Conservation (phyloP, 2,888 invertebrate genomes). For the Cremastobaeus sp. region DNA sequence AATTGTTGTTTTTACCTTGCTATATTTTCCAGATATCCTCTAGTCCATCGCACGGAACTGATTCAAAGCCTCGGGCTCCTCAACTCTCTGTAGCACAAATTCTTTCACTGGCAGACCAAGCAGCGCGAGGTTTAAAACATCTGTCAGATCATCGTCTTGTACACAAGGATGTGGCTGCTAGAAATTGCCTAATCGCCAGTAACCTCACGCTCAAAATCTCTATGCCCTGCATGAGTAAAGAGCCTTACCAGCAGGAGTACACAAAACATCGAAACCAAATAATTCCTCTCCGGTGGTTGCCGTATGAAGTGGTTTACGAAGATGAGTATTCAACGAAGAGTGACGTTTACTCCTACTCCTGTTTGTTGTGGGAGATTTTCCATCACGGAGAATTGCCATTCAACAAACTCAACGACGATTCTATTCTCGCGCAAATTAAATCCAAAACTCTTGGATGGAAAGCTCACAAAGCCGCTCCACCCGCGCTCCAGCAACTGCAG, state of each 20-base stretch:
- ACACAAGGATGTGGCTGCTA: slow-evolving; percentile 94
- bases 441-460: slow-evolving; percentile 84
- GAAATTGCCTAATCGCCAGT: slow-evolving; percentile 93
- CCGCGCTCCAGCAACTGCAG: slow-evolving; percentile 82
- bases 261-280: slow-evolving; percentile 90
- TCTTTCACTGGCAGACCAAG: slow-evolving; percentile 85
- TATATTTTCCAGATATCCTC: slow-evolving; percentile 46
- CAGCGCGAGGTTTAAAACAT: slow-evolving; percentile 90
- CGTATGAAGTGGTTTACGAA: slow-evolving; percentile 92
- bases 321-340: slow-evolving; percentile 95
- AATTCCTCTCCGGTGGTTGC: slow-evolving; percentile 93
- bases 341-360: slow-evolving; percentile 94
- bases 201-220: slow-evolving; percentile 91
- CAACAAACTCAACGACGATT: slow-evolving; percentile 86
- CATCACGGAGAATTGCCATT: slow-evolving; percentile 88
- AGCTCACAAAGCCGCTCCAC: slow-evolving; percentile 82
- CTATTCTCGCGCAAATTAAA: slow-evolving; percentile 84
- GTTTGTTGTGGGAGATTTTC: slow-evolving; percentile 93
- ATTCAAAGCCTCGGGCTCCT: slow-evolving; percentile 79
- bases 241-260: slow-evolving; percentile 94
- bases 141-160: slow-evolving; percentile 86
- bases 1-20: no score
- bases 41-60: slow-evolving; percentile 65
- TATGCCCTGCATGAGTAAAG: slow-evolving; percentile 87
- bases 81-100: slow-evolving; percentile 85